Evolutionary conservation across 2,888 invertebrate genomes (phyloP).

Genomic region (Drosophila melanocephala): DNA sequence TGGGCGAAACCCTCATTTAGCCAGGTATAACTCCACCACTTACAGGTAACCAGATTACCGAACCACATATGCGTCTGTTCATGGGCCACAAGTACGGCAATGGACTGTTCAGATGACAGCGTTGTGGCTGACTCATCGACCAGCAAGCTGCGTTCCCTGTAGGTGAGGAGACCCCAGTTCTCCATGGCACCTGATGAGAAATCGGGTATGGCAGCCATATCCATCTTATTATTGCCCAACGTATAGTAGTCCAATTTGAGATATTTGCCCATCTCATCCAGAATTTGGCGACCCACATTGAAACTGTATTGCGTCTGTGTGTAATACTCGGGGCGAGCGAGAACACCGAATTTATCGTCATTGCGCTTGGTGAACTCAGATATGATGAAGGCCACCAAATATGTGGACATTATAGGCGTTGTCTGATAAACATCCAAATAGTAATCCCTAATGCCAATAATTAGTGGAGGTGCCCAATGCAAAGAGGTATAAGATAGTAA

Average conservation of each 20-base stretch:
- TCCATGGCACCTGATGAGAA: slow-evolving; percentile 95
- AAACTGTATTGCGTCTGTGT: slow-evolving; percentile 89
- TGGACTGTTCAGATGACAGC: slow-evolving; percentile 87
- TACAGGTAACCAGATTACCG: slow-evolving; percentile 87
- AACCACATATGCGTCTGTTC: slow-evolving; percentile 89
- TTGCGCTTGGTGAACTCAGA: slow-evolving; percentile 86
- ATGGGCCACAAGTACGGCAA: slow-evolving; percentile 87
- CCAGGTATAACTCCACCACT: slow-evolving; percentile 88
- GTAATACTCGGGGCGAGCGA: slow-evolving; percentile 89
- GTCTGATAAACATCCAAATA: slow-evolving; percentile 74
- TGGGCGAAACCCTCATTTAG: slow-evolving; percentile 90
- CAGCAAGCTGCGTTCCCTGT: slow-evolving; percentile 90
- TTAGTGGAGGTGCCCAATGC: background rate
- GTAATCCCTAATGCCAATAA: slow-evolving; percentile 48
- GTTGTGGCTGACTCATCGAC: slow-evolving; percentile 88
- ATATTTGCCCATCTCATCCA: slow-evolving; percentile 87
- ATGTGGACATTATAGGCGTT: slow-evolving; percentile 90
- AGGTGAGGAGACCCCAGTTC: slow-evolving; percentile 95
- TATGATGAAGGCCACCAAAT: slow-evolving; percentile 92
- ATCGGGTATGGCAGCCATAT: slow-evolving; percentile 93
- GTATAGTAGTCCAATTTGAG: slow-evolving; percentile 87
- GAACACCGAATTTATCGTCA: slow-evolving; percentile 86
- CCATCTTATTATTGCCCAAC: slow-evolving; percentile 89
- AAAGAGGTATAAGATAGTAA: background rate
- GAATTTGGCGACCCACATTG: slow-evolving; percentile 87